These are phyloP conservation scores for Hirtodrosophila confusa DNA, from an alignment of 2,888 invertebrate species.

Conservation along the genomic window DNA sequence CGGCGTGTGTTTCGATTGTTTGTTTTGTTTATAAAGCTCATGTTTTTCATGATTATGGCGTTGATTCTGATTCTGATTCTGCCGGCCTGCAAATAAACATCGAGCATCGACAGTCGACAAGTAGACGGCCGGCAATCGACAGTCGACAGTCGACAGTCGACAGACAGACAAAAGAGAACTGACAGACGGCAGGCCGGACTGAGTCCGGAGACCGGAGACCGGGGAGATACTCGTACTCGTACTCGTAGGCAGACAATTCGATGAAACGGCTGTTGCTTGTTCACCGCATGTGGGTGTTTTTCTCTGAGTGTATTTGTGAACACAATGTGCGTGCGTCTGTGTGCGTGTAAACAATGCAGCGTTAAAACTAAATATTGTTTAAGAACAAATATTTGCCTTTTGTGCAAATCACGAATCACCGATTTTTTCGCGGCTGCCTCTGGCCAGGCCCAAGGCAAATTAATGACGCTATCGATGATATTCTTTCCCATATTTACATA, in stretches of 20 bases:
- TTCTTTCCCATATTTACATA: conserved; percentile 29
- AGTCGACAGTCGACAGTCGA: conserved; percentile 46
- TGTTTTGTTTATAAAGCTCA: conserved; percentile 79
- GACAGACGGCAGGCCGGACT: conserved; percentile 3
- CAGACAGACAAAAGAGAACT: conserved; percentile 32
- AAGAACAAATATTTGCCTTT: conserved; percentile 77
- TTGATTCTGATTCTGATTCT: background rate
- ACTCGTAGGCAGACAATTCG: conserved; percentile 16
- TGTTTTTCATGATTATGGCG: conserved; percentile 66
- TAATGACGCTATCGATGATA: conserved; percentile 71
- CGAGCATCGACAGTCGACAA: conserved; percentile 55
- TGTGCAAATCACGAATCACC: conserved; percentile 73
- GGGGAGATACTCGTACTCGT: background rate
- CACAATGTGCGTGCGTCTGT: conserved; percentile 37
- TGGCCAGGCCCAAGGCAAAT: conserved; percentile 34
- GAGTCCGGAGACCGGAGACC: background rate
- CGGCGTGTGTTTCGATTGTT: conserved; percentile 67
- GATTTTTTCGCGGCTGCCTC: conserved; percentile 41
- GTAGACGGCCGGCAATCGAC: conserved; percentile 27
- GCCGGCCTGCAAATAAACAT: conserved; percentile 64
- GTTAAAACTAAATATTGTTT: conserved; percentile 78
- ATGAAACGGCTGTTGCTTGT: conserved; percentile 58
- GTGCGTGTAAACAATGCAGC: conserved; percentile 73
- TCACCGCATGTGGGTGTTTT: conserved; percentile 42
- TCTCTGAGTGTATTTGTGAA: conserved; percentile 29